Evolutionary conservation across 1,140 invertebrate species (phyloP), one percentile per base, ranked within the genome.

Genomic region (Cecropterus lyciades): DNA sequence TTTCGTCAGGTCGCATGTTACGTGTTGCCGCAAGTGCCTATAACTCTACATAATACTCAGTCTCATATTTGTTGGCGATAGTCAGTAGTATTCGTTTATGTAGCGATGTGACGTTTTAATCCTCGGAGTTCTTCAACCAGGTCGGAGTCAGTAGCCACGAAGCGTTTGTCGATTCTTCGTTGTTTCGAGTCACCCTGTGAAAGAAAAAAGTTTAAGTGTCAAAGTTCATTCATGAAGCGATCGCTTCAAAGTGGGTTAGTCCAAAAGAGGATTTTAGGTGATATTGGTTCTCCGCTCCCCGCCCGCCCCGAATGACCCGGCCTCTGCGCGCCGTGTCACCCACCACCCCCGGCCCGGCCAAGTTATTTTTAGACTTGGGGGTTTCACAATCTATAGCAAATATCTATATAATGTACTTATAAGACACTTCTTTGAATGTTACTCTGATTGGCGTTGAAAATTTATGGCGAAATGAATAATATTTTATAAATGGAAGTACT

Each of bases 111-210:
- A 83, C 84, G 91, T 85, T 94, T 94, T 48, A 94, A 80, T 48
- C 94, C 93, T 69, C 92, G 89, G 43, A 94, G 87, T 81, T 94
- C 93, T 17, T 92, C 80, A 5, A 93, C 93, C 17, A 94, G 84
- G 70, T 93, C 93, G 27, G 93, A 92, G 63, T 94, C 93, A 51
- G 86, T 90, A 2, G 93, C 85, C 15, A 94, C 90, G 77, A 94
- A 94, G 24, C 94, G 87, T 73, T 94, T 94, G 67, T 93, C 91
- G 76, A 94, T 93, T 70, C 91, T 85, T 72, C 84, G 79, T 48
- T 62, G 65, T 56, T 85, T 82, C 40, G 73, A 59, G 60, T 73
- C 55, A 60, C 80, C 79, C 87, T 89, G 81, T 67, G 49, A 64
- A 72, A 73, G 49, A 65, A 40, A 62, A 48, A 43, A 49, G n/a